Evolutionary conservation across 2,113 vertebrate genomes (phyloP).

Genomic region (Pollachius pollachius): DNA sequence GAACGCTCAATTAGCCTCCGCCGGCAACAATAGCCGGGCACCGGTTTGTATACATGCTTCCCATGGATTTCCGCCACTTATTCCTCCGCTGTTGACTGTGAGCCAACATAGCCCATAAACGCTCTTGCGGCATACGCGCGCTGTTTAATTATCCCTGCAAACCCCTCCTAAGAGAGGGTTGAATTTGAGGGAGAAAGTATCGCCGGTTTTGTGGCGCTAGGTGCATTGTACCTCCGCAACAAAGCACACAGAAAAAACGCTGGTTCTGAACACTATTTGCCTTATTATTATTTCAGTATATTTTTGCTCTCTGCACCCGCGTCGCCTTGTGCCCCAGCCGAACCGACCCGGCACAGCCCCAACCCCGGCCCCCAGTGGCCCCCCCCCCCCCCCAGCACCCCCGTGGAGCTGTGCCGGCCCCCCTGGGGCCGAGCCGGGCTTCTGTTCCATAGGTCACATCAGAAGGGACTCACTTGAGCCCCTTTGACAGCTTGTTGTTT

Average conservation of each 20-base stretch:
- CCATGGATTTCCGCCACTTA: constrained; percentile 33
- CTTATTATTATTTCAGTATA: too few species aligned
- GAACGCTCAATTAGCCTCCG: constrained; percentile 57
- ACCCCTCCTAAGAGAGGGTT: background rate
- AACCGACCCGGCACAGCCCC: too few species aligned
- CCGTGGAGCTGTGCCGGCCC: constrained; percentile 34
- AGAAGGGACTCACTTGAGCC: constrained; percentile 83
- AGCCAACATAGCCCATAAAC: constrained; percentile 24
- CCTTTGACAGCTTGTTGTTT: constrained; percentile 86
- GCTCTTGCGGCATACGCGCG: constrained; percentile 2
- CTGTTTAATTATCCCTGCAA: constrained; percentile 27
- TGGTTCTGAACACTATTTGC: too few species aligned
- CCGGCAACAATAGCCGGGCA: constrained; percentile 31
- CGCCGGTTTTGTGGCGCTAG: too few species aligned
- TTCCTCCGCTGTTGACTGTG: constrained; percentile 24
- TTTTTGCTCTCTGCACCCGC: too few species aligned
- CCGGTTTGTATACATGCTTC: constrained; percentile 15
- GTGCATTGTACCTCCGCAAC: too few species aligned
- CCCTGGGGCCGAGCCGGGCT: constrained; percentile 38
- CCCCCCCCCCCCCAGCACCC: too few species aligned
- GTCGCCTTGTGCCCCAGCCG: too few species aligned
- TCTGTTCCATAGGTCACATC: constrained; percentile 80
- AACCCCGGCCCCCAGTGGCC: too few species aligned
- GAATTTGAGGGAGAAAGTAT: too few species aligned
- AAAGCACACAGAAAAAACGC: too few species aligned